Conservation (phyloP, 2,888 invertebrate species). For the Lasioglossum morio region DNA sequence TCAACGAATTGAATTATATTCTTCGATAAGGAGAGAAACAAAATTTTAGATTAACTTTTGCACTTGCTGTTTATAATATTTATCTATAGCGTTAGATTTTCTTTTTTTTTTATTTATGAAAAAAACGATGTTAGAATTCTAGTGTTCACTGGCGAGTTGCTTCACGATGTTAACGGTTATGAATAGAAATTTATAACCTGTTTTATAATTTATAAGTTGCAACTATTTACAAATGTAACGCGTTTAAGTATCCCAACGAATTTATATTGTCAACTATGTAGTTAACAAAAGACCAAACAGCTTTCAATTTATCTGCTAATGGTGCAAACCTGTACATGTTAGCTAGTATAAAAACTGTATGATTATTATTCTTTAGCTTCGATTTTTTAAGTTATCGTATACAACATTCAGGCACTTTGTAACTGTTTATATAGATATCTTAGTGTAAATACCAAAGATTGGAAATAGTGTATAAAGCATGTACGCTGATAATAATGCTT, state of each 20-base stretch:
- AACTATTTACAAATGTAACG: slow-evolving; percentile 21
- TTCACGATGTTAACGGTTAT: slow-evolving; percentile 21
- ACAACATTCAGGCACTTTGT: slow-evolving; percentile 11
- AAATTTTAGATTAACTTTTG: slow-evolving; percentile 34
- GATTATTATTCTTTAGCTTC: slow-evolving; percentile 11
- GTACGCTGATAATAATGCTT: slow-evolving; percentile 14
- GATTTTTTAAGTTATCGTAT: slow-evolving; percentile 28
- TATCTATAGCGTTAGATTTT: slow-evolving; percentile 22
- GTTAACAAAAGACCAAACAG: background rate
- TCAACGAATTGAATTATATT: slow-evolving; percentile 1
- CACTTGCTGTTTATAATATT: slow-evolving; percentile 25
- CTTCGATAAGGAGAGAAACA: slow-evolving; percentile 17
- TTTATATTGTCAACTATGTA: slow-evolving; percentile 17
- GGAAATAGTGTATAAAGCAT: slow-evolving; percentile 29
- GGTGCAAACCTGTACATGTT: background rate
- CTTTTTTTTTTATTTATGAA: slow-evolving; percentile 14
- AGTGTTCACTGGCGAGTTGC: slow-evolving; percentile 29
- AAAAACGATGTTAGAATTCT: slow-evolving; percentile 5
- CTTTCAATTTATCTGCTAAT: slow-evolving; percentile 23
- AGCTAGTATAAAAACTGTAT: slow-evolving; percentile 36
- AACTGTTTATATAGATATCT: slow-evolving; percentile 29
- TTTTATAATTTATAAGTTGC: slow-evolving; percentile 41
- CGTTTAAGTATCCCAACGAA: slow-evolving; percentile 25
- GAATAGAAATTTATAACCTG: slow-evolving; percentile 24
- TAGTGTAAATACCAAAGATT: slow-evolving; percentile 55